Evolutionary conservation across 1,140 invertebrate genomes (phyloP), one percentile per base, ranked within the genome.

Genomic region (Atta cephalotes): DNA sequence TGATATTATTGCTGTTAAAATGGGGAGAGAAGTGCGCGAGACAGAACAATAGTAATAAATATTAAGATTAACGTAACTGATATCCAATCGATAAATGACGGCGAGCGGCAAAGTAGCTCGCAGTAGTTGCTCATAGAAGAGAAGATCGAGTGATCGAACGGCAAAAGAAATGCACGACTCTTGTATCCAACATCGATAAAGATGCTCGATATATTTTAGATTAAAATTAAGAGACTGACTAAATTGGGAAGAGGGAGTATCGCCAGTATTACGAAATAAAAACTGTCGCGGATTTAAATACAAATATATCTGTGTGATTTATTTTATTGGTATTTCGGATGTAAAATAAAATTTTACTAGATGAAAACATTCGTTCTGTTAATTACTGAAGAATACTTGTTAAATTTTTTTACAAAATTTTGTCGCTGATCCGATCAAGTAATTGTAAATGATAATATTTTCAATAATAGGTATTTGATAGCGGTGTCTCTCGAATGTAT

Each of bases 41-140:
- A 91, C 86, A 89, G 88, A 92, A 92, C 72, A 92, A 92, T 91
- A 90, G 89, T 78, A 80, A 79, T 89, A 88, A 70, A 68, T 56
- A 60, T 39, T 89, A 87, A 85, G 35, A 58, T 88, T 63, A 84
- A 60, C 66, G 58, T 87, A 85, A 89, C 31, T 58, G 74, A 66
- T 88, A 81, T 63, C 56, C 72, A 70, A 81, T 60, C 39, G 56
- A 87, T 72, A 78, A 76, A 53, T 6, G 60, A 14, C 28, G 51
- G 35, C 63, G 65, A 58, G 35, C 3, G 45, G 51, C 35, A 66
- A 63, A 71, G 25, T 56, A 14, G 18, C 74, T 79, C 51, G 68
- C 31, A 53, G 56, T 88, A 86, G 85, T 86, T 87, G 70, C 58
- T 72, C 63, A 74, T 81, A 62, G 88, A 82, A 63, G 65, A 65